Conservation (phyloP, 2,888 invertebrate species). For the Orchesellides sinensis region DNA sequence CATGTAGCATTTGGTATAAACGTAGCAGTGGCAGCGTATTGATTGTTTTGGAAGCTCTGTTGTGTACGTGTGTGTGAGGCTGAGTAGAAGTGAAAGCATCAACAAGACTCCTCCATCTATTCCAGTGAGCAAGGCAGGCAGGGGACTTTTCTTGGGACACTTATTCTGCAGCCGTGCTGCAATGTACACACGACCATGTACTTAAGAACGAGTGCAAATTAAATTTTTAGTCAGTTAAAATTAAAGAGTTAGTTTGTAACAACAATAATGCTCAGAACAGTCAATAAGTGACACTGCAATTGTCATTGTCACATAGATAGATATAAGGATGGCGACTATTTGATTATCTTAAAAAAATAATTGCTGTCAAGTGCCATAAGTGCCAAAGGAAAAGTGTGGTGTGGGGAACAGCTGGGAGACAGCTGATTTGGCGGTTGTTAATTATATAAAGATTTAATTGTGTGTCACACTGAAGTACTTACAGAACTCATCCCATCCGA, state of each 20-base stretch:
- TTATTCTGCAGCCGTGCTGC: slow-evolving; percentile 1
- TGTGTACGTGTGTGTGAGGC: not conserved
- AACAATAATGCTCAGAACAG: not conserved
- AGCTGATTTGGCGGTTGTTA: not conserved
- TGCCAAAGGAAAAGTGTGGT: slow-evolving; percentile 15
- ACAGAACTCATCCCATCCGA: slow-evolving; percentile 29
- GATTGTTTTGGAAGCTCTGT: no score
- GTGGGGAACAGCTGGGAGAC: not conserved
- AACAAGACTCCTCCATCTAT: not conserved
- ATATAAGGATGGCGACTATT: not conserved
- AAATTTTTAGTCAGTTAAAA: not conserved
- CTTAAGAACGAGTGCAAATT: not conserved
- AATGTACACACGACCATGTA: not conserved
- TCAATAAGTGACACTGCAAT: not conserved
- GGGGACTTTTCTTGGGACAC: not conserved
- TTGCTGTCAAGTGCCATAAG: slow-evolving; percentile 4
- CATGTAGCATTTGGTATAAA: not conserved
- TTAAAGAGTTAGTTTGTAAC: not conserved
- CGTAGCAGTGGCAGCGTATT: no score
- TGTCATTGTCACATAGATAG: not conserved
- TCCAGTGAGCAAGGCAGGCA: not conserved
- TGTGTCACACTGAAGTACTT: not conserved
- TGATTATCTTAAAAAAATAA: not conserved
- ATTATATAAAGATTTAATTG: not conserved
- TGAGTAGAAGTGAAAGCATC: not conserved